phyloP scores from a whole-genome alignment of 2,797 vertebrate genomes.

The Mormyrops boulengeri region DNA sequence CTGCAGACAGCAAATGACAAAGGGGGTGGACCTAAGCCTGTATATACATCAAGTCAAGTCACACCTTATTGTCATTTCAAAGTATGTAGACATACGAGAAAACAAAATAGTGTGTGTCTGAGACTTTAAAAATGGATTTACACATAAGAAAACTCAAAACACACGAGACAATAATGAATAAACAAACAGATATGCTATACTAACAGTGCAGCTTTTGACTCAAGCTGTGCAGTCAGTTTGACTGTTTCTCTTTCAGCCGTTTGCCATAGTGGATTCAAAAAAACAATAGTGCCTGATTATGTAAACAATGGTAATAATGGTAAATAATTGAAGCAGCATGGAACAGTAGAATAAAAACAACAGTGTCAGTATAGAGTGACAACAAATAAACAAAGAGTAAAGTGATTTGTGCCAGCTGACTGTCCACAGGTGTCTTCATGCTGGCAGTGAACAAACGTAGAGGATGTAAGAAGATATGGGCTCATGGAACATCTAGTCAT shows the following conservation, averaged over 20 bases:
- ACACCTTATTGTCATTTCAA: neutral
- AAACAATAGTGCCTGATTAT: neutral
- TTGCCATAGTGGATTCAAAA: neutral
- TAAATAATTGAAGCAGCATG: neutral
- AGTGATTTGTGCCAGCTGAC: neutral
- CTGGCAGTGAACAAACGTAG: neutral
- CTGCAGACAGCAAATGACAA: neutral
- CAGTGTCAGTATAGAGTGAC: neutral
- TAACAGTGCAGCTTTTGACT: neutral
- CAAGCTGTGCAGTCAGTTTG: neutral
- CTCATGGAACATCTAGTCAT: neutral
- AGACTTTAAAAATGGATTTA: neutral
- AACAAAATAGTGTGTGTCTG: neutral
- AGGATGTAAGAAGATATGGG: conserved; percentile 2
- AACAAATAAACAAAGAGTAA: neutral
- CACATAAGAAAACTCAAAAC: neutral
- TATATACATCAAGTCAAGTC: neutral
- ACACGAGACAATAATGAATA: neutral
- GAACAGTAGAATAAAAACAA: neutral
- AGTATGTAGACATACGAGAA: neutral
- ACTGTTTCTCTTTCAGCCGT: neutral
- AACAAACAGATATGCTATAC: neutral
- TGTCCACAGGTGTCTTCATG: neutral
- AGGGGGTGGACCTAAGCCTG: neutral
- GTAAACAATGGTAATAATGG: neutral